Evolutionary conservation across 2,888 invertebrate genomes (phyloP), one percentile per base, ranked within the genome.

Genomic region (Chrysodeixis includens): DNA sequence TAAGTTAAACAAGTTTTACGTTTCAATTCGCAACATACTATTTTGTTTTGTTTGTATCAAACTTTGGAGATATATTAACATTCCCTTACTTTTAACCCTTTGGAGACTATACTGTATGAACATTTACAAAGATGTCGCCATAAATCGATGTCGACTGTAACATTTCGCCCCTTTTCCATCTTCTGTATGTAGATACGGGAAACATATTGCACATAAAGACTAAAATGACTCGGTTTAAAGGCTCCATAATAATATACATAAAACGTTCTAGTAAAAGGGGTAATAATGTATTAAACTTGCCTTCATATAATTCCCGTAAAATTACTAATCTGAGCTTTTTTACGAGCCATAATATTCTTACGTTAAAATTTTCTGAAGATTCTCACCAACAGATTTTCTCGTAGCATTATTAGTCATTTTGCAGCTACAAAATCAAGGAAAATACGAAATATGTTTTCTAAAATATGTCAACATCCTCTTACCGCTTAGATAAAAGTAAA

Each of bases 401-500:
- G n/a, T n/a, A n/a, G n/a, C 10, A 9, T 49, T 20, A 49, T 49
- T 49, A 10, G 20, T 4, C 18, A 49, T 49, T 49, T 49, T 49
- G 18, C 20, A 20, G 46, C 46, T 9, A 46, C 9, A 46, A 18
- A 12, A 44, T 6, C n/a, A 44, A 9, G 46, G 46, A 46, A 46
- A 46, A 46, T 16, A 16, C 30, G 14, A 54, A 30, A n/a, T 9
- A 74, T 76, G 70, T 56, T 49, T 35, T 26, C 56, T 74, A 74
- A 80, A 78, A 83, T 82, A 83, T 83, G 78, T 70, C 63, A 71
- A 58, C 71, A 74, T 74, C 64, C 73, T 76, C 71, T 73, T 77
- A 77, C 68, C 67, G 74, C 66, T 79, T 80, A 74, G 74, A 68
- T 70, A 80, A 83, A 83, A 70, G 58, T 49, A 67, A 77, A 81